Base-by-base conservation (phyloP, 1,140 invertebrate species). In the Trachymyrmex septentrionalis region DNA sequence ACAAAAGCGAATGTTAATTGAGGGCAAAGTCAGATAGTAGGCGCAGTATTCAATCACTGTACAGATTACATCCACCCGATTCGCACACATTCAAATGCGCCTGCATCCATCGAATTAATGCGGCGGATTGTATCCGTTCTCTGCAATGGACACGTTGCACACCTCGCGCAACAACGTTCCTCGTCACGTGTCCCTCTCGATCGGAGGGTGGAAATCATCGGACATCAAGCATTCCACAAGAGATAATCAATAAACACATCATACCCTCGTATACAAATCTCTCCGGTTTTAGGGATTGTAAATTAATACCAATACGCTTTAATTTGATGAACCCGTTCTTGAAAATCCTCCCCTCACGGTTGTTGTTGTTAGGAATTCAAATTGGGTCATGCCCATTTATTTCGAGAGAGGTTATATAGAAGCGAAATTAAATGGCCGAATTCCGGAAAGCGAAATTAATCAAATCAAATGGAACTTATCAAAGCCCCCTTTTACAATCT, bases 221-320 rank as follows among this genome's bases (percentile, higher is more conserved):
- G 19, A 14, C 44, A 48, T 9, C 61, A 44, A 50, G 61, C 24
- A 53, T 67, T 55, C 55, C 50, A n/a, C 63, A 16, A 67, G 27
- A 48, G 30, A 67, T 80, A 67, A 80, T 80, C 77, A 67, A 80
- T 80, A 80, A 80, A 67, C 48, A 63, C n/a, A 48, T 80, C 44
- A 10, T 44, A 44, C 10, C 9, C 9, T 4, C 27, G 0, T 27
- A 78, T 14, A 55, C 48, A 50, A 67, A 53, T 80, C 63, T 14
- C n/a, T 59, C 7, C 55, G 30, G 16, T 19, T 44, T 44, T 44
- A 44, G 38, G 12, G 5, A 44, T 34, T 57, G 34, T n/a, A 76
- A 76, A 57, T 61, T 21, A 67, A 44, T 10, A 14, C 27, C 24
- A 19, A 9, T 16, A 9, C 27, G 5, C 14, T n/a, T 80, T 80